Percentiles rank a stretch among this genome's conserved stretches.
phyloP scores from a whole-genome alignment of 2,888 invertebrate genomes.

The Catocala fraxini region DNA sequence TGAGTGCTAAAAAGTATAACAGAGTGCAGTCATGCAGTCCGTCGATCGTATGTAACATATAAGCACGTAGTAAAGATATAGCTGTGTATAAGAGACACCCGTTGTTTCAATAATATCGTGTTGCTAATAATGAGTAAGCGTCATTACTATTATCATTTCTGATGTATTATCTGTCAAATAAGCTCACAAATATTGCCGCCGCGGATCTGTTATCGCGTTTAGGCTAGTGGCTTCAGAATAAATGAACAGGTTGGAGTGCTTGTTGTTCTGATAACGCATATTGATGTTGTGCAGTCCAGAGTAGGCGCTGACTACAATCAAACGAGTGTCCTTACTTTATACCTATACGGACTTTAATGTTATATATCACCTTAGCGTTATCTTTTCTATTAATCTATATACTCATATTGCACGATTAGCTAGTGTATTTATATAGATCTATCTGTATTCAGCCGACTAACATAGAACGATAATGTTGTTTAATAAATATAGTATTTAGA shows the following conservation, averaged over 20 bases:
- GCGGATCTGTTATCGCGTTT: slow-evolving; percentile 67
- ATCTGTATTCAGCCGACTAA: slow-evolving; percentile 50
- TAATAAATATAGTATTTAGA: slow-evolving; percentile 61
- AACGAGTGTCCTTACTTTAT: slow-evolving; percentile 48
- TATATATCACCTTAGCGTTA: slow-evolving; percentile 48
- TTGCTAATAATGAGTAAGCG: slow-evolving; percentile 66
- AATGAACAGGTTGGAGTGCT: slow-evolving; percentile 77
- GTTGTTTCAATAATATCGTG: slow-evolving; percentile 58
- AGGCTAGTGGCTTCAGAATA: slow-evolving; percentile 67
- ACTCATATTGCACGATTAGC: slow-evolving; percentile 55
- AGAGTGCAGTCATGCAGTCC: slow-evolving; percentile 60
- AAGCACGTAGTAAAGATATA: slow-evolving; percentile 57
- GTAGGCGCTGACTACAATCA: slow-evolving; percentile 66
- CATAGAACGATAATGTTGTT: slow-evolving; percentile 48
- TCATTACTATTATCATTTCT: slow-evolving; percentile 66
- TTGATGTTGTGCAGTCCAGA: slow-evolving; percentile 69
- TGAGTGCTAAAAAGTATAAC: not conserved
- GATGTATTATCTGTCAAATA: slow-evolving; percentile 78
- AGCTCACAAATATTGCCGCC: slow-evolving; percentile 66
- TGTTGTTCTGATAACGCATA: slow-evolving; percentile 72
- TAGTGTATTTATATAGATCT: slow-evolving; percentile 46
- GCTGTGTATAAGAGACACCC: slow-evolving; percentile 58
- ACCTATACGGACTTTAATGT: slow-evolving; percentile 53
- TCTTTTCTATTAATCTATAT: slow-evolving; percentile 47
- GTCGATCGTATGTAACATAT: slow-evolving; percentile 42